phyloP scores from a whole-genome alignment of 2,888 invertebrate species.

The Mythimna loreyi region DNA sequence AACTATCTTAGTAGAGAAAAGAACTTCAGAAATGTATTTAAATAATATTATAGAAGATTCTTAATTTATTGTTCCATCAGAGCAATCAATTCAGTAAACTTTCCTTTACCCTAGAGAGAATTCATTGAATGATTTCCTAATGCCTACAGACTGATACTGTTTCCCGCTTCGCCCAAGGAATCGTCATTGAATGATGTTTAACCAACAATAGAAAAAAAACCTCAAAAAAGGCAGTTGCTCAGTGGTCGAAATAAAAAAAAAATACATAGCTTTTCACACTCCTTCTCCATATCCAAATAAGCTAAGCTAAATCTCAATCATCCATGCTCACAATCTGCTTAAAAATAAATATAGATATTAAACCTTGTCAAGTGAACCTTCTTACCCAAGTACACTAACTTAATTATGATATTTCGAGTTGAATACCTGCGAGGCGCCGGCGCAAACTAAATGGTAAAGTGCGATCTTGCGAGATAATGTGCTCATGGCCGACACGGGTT shows the following conservation, averaged over 20 bases:
- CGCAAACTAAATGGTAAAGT: slow-evolving; percentile 58
- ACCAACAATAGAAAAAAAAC: too few species aligned
- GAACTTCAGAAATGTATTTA: neutral
- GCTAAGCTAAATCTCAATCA: neutral
- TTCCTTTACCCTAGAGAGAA: too few species aligned
- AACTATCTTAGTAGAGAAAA: neutral
- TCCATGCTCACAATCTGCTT: neutral
- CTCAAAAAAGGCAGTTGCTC: too few species aligned
- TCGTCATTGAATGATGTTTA: too few species aligned
- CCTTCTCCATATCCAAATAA: neutral
- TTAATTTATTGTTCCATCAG: too few species aligned
- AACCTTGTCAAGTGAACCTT: slow-evolving; percentile 23
- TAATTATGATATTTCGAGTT: slow-evolving; percentile 35
- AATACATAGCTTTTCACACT: neutral
- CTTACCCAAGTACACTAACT: neutral
- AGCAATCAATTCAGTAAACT: too few species aligned
- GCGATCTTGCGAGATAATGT: slow-evolving; percentile 60
- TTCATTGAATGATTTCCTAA: too few species aligned
- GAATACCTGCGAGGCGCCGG: slow-evolving; percentile 51
- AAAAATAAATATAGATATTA: neutral
- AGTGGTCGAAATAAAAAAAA: too few species aligned
- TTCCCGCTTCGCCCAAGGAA: too few species aligned
- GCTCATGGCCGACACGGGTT: slow-evolving; percentile 54
- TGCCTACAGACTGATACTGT: too few species aligned
- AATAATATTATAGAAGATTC: too few species aligned